Evolutionary conservation across 2,113 vertebrate species (phyloP), one percentile per base, ranked within the genome.

Genomic region (Dromaius novaehollandiae): DNA sequence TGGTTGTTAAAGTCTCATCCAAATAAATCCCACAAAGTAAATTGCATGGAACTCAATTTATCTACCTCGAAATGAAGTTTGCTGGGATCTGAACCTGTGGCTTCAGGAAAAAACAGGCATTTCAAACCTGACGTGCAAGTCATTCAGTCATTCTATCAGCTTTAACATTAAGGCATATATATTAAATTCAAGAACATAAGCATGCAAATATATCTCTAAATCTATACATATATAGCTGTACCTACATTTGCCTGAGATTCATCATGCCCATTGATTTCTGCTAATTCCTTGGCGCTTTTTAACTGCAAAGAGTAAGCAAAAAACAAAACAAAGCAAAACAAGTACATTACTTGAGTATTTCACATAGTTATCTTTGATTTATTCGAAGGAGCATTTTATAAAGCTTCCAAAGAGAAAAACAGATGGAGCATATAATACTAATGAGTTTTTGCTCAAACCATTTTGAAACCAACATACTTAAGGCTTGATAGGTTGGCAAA

Each of bases 241-340:
- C 98, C 71, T 98, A 98, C 98, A 95, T 98, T 98, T 96, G 97
- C 82, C 94, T 98, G 98, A 97, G 98, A 97, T 77, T 98, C 98
- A 69, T 97, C 98, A 68, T 98, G 98, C 78, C 97, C 98, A 56
- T 98, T 98, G 93, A 98, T 98, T 94, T 98, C 98, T 64, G 98
- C 97, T 96, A 98, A 97, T 75, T 98, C 98, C 98, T 98, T 98
- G 96, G 98, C 77, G 13, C 93, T 98, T 98, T 98, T 98, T 92
- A 98, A 96, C 98, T 98, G 98, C 66, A 95, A 94, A 95, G 68
- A 92, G 68, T 78, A 95, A 96, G 94, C 46, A 97, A 86, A 93
- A 94, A 26, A 53, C 34, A 94, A 80, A 96, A 79, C 69, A 84
- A 86, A 95, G 96, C 76, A 97, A 89, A 97, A 76, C 63, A 97